Evolutionary conservation across 2,113 vertebrate genomes (phyloP), one percentile per base, ranked within the genome.

Genomic region (Cranoglanis bouderius): DNA sequence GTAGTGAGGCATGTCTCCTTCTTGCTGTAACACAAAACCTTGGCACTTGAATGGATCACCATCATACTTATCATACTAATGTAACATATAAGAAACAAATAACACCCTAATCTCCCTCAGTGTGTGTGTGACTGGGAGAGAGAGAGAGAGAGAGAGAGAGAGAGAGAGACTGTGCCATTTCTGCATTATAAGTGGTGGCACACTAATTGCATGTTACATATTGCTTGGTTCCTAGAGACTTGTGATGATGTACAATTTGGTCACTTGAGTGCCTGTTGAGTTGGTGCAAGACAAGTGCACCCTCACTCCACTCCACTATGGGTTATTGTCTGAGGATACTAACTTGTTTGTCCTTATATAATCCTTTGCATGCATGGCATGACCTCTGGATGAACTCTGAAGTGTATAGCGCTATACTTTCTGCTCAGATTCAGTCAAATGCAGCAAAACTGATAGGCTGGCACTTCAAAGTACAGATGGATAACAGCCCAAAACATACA

Each of bases 121-220:
- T 29, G 24, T 29, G 55, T 57, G 38, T 35, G 70, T 74, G 67
- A 32, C 32, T 16, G n/a, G 13, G 32, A 26, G 16, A 55, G 53
- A 55, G 53, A 55, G 53, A 55, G 53, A 55, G 53, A 19, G 53
- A 55, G 53, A 55, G 59, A 61, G 59, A n/a, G 29, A 18, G 35
- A 19, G 70, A 19, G 18, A 74, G 70, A 40, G 19, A 24, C 16
- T 9, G 24, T 67, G 65, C n/a, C 6, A 72, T 74, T 70, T 35
- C n/a, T 46, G n/a, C 63, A 53, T 67, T 72, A 65, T 53, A 55
- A 4, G 19, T 40, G 32, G 84, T 57, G 16, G 51, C 57, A 75
- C 67, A 57, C 49, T 86, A 86, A 86, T 75, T 86, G 35, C 32
- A 86, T 38, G 10, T 40, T 43, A 24, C 26, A 74, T n/a, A 21